Base-by-base conservation (phyloP, 2,888 invertebrate species). In the Ochropleura leucogaster region DNA sequence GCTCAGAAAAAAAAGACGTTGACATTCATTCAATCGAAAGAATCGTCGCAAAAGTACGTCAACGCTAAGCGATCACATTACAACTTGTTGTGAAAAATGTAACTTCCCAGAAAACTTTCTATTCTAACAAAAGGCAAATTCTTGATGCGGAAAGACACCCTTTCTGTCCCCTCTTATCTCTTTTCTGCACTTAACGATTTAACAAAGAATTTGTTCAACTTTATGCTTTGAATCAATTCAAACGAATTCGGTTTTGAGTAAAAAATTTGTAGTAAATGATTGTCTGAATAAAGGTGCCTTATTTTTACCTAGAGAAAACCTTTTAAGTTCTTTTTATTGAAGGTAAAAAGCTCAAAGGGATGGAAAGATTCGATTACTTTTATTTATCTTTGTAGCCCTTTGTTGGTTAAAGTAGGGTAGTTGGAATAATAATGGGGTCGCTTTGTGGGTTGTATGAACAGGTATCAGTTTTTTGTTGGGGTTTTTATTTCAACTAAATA, bases 341-440 rank as follows among this genome's bases (percentile, higher is more conserved):
- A 80, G 80, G 72, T 77, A 82, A 72, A 79, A 84, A 77, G 73
- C 68, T 67, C 57, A 84, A 77, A 82, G 66, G 77, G 82, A 84
- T 81, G 72, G 72, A 72, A 84, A 77, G 81, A 86, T 86, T 86
- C 74, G 71, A 86, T 86, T 82, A 79, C 79, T 71, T 78, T 86
- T 84, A 79, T 83, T 85, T 83, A 82, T 84, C 77, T 84, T 77
- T 77, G 46, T 57, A 51, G 66, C 51, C 82, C 66, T 81, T 82
- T 82, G 82, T 84, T 81, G 72, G 59, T 81, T 66, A 44, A 63
- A 76, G 71, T 64, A 81, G 72, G 69, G 82, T 84, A 83, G 84
- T 80, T 83, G 79, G 80, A 79, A 80, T 80, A 81, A 81, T 80
- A 81, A 80, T 72, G 60, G 67, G 64, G 68, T 16, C n/a, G 55